phyloP scores from a whole-genome alignment of 2,113 vertebrate species.

The Oncorhynchus kisutch region DNA sequence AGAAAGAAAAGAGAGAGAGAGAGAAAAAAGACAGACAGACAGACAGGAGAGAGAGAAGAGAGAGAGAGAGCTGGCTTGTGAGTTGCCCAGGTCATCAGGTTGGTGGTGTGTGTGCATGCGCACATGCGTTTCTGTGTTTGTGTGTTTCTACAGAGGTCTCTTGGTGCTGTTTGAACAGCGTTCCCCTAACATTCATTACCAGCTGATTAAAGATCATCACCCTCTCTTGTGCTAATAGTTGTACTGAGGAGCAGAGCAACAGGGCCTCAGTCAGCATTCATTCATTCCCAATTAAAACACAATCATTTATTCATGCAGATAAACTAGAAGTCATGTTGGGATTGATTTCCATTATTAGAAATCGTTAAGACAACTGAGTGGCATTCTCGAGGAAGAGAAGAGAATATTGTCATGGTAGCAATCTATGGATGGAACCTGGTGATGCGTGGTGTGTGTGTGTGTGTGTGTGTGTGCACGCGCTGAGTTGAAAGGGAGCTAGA shows the following conservation, averaged over 20 bases:
- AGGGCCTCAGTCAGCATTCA: slow-evolving; percentile 29
- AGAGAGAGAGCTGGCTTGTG: slow-evolving; percentile 10
- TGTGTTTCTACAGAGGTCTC: slow-evolving; percentile 46
- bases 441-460: neutral
- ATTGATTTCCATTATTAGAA: slow-evolving; percentile 72
- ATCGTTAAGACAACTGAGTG: slow-evolving; percentile 61
- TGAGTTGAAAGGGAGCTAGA: slow-evolving; percentile 70
- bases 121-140: neutral
- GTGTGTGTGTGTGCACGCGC: slow-evolving; percentile 25
- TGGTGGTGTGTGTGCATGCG: slow-evolving; percentile 3
- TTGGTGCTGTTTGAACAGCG: slow-evolving; percentile 62
- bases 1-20: no score
- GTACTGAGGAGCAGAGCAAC: slow-evolving; percentile 46
- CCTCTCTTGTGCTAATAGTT: slow-evolving; percentile 71
- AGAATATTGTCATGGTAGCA: slow-evolving; percentile 15
- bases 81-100: slow-evolving; percentile 57
- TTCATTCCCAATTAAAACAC: slow-evolving; percentile 63
- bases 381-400: slow-evolving; percentile 34
- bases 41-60: slow-evolving; percentile 15
- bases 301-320: slow-evolving; percentile 76
- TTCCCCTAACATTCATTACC: slow-evolving; percentile 70
- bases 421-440: slow-evolving; percentile 41
- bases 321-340: slow-evolving; percentile 72
- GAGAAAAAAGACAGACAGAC: slow-evolving; percentile 35
- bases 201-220: slow-evolving; percentile 72